Base-by-base conservation (phyloP, 2,888 invertebrate species). In the Eledona agricola region DNA sequence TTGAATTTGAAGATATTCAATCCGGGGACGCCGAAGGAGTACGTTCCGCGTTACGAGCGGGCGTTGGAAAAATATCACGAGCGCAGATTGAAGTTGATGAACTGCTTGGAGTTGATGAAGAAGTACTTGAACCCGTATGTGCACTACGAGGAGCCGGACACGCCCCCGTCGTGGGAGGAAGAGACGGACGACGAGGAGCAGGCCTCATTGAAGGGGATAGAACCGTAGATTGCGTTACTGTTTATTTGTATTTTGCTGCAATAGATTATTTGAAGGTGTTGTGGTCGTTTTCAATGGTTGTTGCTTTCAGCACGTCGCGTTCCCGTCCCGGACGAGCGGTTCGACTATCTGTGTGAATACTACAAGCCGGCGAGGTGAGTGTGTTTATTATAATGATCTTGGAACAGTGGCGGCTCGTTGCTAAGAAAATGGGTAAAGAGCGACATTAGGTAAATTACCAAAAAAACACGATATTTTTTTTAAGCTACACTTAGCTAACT, bases 311-410 rank as follows among this genome's bases (percentile, higher is more conserved):
- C 83, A 94, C 88, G 93, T 89, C 88, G 97, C 73, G 99, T 99
- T 69, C 95, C 97, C 15, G 98, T 99, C 3, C 97, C 97, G 1
- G 99, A 99, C 78, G 85, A 87, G 43, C 83, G 99, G 66, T 99
- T 85, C 76, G 96, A 97, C 71, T 97, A 85, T 76, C 85, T 99
- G 23, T 91, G 91, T 77, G 89, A 97, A 61, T 93, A 87, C 75
- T 95, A 91, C 80, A 96, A 98, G 76, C 99, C 99, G 55, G 82
- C 79, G 38, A 97, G 96, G 96, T 96, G 78, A 81, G 78, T 59
- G n/a, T 13, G 29, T 31, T n/a, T n/a, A n/a, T n/a, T n/a, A n/a
- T n/a, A n/a, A n/a, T n/a, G n/a, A n/a, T n/a, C n/a, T n/a, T n/a
- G n/a, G n/a, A n/a, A n/a, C n/a, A n/a, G n/a, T n/a, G n/a, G n/a